Percentiles rank a stretch among this genome's conserved stretches.
Evolutionary conservation across 2,888 invertebrate genomes (phyloP).

Genomic region (Alviniconcha strummeri): DNA sequence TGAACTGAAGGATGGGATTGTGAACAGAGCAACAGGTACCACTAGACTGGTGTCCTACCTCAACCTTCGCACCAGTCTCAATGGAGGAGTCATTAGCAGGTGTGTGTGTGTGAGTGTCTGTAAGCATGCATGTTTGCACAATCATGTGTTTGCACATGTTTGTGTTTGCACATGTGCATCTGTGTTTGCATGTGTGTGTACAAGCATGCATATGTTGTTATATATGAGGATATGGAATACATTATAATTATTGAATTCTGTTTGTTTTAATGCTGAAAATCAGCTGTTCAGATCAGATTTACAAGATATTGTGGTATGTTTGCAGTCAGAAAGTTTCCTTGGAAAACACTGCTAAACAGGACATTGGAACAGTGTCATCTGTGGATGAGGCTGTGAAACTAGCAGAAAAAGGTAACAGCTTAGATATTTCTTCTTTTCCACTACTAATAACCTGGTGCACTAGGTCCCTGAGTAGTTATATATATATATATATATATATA

Average conservation of each 20-base stretch:
- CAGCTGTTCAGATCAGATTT: too few species aligned
- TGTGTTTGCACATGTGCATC: neutral
- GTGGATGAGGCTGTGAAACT: constrained; percentile 50
- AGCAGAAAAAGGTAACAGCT: constrained; percentile 50
- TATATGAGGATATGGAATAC: too few species aligned
- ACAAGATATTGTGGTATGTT: neutral
- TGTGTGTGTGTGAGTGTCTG: neutral
- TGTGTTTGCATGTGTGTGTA: too few species aligned
- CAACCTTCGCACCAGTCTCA: constrained; percentile 56
- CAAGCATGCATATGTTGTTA: too few species aligned
- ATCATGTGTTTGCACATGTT: neutral
- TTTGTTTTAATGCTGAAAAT: too few species aligned
- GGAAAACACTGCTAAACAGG: constrained; percentile 12
- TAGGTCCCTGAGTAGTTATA: too few species aligned
- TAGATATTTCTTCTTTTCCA: too few species aligned
- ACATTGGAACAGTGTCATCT: constrained; percentile 36
- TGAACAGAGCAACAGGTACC: constrained; percentile 55
- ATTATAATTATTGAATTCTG: too few species aligned
- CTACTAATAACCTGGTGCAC: too few species aligned
- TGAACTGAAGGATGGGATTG: constrained; percentile 57
- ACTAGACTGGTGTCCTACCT: constrained; percentile 53
- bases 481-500: too few species aligned
- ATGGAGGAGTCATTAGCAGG: constrained; percentile 55
- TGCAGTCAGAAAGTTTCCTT: constrained; percentile 28
- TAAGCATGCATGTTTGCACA: neutral